Evolutionary conservation across 2,888 invertebrate species (phyloP).

Genomic region (Cheilosia soror): DNA sequence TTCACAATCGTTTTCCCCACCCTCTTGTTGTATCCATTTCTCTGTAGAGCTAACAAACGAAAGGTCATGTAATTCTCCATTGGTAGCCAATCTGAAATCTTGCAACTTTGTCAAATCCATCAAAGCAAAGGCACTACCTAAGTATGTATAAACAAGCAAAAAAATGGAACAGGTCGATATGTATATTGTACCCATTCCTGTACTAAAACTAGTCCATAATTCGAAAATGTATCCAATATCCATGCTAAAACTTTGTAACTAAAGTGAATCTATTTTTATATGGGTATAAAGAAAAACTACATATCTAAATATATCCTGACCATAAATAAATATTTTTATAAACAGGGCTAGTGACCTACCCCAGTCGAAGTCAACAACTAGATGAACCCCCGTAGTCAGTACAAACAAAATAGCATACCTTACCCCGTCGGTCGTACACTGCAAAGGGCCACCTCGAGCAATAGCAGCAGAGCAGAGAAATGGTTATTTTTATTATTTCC

Average conservation of each 20-base stretch:
- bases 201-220: background rate
- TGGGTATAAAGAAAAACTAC: background rate
- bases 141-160: too few relatives aligned
- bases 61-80: too few relatives aligned
- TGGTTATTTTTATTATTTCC: conserved; percentile 51
- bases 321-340: background rate
- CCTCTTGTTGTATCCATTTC: too few relatives aligned
- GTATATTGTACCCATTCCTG: too few relatives aligned
- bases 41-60: too few relatives aligned
- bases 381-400: conserved; percentile 4
- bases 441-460: background rate
- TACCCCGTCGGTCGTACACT: background rate
- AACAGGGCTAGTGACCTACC: conserved; percentile 8
- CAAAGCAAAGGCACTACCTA: too few relatives aligned
- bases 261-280: conserved; percentile 33
- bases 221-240: background rate
- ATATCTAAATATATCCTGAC: conserved; percentile 2
- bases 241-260: background rate
- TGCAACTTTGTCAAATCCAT: too few relatives aligned
- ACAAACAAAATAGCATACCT: conserved; percentile 19
- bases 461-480: conserved; percentile 5
- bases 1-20: too few relatives aligned
- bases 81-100: too few relatives aligned
- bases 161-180: too few relatives aligned
- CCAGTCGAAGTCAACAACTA: conserved; percentile 12